A percentile compares a stretch with the other conserved stretches of the same genome.
phyloP scores from a whole-genome alignment of 2,113 vertebrate species.

The Loxodonta africana region DNA sequence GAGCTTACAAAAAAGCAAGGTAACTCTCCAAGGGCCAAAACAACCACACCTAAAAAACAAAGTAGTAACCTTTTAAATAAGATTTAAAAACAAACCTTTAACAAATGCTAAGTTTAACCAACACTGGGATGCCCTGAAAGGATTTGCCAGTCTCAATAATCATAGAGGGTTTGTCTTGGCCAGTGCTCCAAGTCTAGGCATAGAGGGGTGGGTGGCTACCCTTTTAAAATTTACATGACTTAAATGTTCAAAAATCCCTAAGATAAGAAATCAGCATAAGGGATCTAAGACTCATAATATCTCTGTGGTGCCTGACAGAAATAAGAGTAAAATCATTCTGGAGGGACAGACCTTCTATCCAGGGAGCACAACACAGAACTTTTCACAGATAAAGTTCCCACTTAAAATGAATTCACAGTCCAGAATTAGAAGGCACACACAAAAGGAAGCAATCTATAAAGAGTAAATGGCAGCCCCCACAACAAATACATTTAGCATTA shows the following conservation, averaged over 20 bases:
- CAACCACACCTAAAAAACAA: conserved; percentile 4
- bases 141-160: background rate
- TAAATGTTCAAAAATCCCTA: background rate
- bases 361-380: conserved; percentile 32
- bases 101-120: background rate
- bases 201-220: background rate
- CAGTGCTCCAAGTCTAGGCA: background rate
- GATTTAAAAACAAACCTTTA: background rate
- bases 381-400: background rate
- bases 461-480: background rate
- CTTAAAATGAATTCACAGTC: conserved; percentile 16
- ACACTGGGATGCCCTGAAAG: background rate
- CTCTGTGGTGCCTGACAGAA: background rate
- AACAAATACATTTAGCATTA: background rate
- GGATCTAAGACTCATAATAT: background rate
- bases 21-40: background rate
- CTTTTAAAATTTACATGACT: background rate
- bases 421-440: conserved; percentile 34
- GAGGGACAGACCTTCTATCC: background rate
- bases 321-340: background rate
- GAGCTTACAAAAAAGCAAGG: background rate
- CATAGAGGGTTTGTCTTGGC: too few species aligned
- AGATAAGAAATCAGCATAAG: background rate
- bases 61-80: background rate
- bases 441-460: background rate